These are phyloP conservation scores for Drosophila fulvimacula DNA, from an alignment of 2,888 invertebrate genomes.

Conservation along the genomic window DNA sequence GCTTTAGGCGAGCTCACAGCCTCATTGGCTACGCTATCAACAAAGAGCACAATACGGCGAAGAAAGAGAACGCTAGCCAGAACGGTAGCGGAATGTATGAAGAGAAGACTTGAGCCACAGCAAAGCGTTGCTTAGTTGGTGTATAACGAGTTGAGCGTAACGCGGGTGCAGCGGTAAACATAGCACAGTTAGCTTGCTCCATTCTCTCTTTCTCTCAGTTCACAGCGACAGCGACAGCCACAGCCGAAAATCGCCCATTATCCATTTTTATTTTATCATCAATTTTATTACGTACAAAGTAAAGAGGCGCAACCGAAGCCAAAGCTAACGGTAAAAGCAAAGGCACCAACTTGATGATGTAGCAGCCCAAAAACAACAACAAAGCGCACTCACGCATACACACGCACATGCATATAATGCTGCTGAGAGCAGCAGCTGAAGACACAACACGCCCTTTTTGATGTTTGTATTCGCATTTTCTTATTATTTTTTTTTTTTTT, in stretches of 20 bases:
- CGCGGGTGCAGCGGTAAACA: conserved; percentile 32
- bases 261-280: conserved; percentile 81
- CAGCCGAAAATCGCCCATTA: conserved; percentile 77
- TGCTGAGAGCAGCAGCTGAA: conserved; percentile 51
- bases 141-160: conserved; percentile 16
- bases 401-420: conserved; percentile 14
- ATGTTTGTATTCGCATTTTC: conserved; percentile 55
- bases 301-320: conserved; percentile 65
- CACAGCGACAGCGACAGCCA: conserved; percentile 51
- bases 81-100: conserved; percentile 15
- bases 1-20: neutral
- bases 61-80: conserved; percentile 29
- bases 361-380: conserved; percentile 60
- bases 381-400: conserved; percentile 44
- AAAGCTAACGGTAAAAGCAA: conserved; percentile 23
- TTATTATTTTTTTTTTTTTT: conserved; percentile 21
- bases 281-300: conserved; percentile 77
- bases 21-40: conserved; percentile 20
- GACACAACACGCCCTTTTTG: conserved; percentile 72
- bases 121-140: conserved; percentile 31
- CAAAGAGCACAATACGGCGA: conserved; percentile 44
- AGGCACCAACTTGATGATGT: conserved; percentile 19
- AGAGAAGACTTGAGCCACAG: conserved; percentile 24
- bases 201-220: conserved; percentile 18
- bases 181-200: conserved; percentile 19